These are phyloP conservation scores for Prinia subflava DNA, from an alignment of 2,113 vertebrate species.

Conservation along the genomic window DNA sequence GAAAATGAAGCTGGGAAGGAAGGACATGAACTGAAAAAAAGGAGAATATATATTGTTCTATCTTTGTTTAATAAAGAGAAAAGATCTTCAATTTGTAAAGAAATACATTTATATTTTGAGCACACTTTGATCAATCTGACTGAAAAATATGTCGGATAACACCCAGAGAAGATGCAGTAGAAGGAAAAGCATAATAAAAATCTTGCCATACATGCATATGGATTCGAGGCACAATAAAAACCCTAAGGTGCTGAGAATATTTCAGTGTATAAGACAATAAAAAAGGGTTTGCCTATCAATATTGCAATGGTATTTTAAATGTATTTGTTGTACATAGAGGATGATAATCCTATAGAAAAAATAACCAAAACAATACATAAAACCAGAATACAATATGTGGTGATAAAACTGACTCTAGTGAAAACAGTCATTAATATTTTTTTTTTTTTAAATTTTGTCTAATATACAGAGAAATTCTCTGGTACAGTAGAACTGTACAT, in stretches of 20 bases:
- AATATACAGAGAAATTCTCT: not conserved
- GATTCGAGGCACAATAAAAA: not conserved
- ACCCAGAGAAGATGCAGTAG: not conserved
- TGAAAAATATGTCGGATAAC: slow-evolving; percentile 45
- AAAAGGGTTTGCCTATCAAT: not conserved
- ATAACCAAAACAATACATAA: not conserved
- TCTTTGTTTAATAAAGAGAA: slow-evolving; percentile 35
- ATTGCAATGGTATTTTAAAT: not conserved
- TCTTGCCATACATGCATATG: not conserved
- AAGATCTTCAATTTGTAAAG: not conserved
- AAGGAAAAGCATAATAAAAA: slow-evolving; percentile 39
- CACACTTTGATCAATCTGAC: slow-evolving; percentile 27
- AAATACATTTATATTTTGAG: slow-evolving; percentile 21
- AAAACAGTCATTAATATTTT: not conserved
- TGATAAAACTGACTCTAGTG: not conserved
- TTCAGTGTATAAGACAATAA: not conserved
- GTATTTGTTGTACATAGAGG: not conserved
- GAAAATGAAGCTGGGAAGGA: not conserved
- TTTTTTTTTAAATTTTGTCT: not conserved
- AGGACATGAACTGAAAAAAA: not conserved
- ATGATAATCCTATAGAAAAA: not conserved
- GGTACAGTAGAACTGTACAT: not conserved
- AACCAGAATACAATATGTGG: not conserved
- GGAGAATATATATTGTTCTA: not conserved
- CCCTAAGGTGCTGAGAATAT: not conserved